Conservation (phyloP, 2,797 vertebrate species). For the Lepilemur septentrionalis region DNA sequence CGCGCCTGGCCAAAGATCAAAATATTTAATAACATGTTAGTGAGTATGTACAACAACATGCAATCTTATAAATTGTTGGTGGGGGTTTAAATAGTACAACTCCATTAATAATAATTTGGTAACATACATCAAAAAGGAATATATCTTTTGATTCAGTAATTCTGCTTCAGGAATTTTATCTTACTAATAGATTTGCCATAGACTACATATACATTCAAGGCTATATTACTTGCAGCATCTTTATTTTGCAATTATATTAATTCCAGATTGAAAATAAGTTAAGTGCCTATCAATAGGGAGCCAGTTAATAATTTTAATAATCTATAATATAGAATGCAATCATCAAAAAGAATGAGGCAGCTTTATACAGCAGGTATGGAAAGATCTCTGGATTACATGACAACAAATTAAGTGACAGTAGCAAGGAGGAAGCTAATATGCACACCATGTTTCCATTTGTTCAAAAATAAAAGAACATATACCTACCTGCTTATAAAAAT, state of each 20-base stretch:
- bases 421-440: background rate
- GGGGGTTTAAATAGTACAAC: background rate
- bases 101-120: background rate
- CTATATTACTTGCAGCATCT: background rate
- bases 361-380: background rate
- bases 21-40: background rate
- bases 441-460: background rate
- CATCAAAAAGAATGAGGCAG: background rate
- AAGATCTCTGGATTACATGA: background rate
- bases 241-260: constrained; percentile 28
- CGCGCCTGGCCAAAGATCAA: background rate
- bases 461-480: background rate
- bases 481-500: background rate
- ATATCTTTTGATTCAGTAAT: background rate
- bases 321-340: background rate
- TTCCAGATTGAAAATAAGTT: background rate
- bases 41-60: background rate
- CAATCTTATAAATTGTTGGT: background rate
- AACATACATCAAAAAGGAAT: background rate
- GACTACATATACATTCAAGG: background rate
- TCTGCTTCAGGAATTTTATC: background rate
- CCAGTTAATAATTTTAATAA: background rate
- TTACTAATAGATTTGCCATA: background rate
- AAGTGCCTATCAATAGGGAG: background rate
- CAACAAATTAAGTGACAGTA: background rate